Evolutionary conservation across 2,888 invertebrate species (phyloP), one percentile per base, ranked within the genome.

Genomic region (Cactoblastis cactorum): DNA sequence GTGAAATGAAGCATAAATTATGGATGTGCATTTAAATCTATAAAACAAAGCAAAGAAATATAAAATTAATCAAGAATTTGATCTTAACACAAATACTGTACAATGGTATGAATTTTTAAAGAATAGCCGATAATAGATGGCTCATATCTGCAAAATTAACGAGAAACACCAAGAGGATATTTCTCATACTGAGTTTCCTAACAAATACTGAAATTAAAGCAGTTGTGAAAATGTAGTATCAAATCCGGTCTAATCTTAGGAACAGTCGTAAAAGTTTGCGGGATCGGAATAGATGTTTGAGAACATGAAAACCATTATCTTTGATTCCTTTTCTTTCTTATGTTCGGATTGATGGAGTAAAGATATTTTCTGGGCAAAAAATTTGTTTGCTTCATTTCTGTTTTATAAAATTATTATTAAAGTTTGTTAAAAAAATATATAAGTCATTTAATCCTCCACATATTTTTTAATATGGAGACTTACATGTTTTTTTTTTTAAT

Each of bases 261-360:
- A 62, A 61, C 54, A 52, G 55, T 61, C 55, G 59, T 57, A 63
- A 63, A 70, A 68, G 62, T 70, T 65, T 45, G 56, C 57, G 57
- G 49, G 54, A 43, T 48, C 47, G 51, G 61, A 54, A 61, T 61
- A 58, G 53, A 51, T 57, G 56, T 66, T 28, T 65, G 55, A 51
- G 57, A 56, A 57, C 52, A 53, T 58, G 65, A 60, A 57, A 59
- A 62, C 63, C 61, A 61, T 55, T 59, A 51, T 54, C 51, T 53
- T 59, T 51, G 72, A 74, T 63, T 71, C 70, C 66, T 59, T 65
- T 59, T 63, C 69, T 60, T 67, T 58, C 65, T 58, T 62, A 61
- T 53, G 54, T 61, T 69, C 9, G 8, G 9, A 28, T 28, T 1
- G 28, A 28, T 28, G 9, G 28, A 28, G 28, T 4, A 9, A n/a